A percentile compares a stretch with the other conserved stretches of the same genome.
Evolutionary conservation across 2,888 invertebrate genomes (phyloP).

Genomic region (Cetonia aurata): DNA sequence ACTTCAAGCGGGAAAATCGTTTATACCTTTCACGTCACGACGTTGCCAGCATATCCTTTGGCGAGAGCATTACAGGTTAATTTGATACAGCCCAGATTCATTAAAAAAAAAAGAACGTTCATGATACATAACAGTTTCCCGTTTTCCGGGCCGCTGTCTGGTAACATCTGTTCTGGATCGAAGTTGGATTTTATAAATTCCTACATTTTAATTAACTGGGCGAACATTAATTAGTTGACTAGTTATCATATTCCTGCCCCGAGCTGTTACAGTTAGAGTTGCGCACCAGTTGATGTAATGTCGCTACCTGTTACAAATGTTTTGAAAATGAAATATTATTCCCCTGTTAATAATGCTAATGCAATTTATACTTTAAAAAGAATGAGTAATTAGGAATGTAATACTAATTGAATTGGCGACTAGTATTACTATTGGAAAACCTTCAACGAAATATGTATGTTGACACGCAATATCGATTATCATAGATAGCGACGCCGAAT

Average conservation of each 20-base stretch:
- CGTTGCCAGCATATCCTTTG: too few species aligned
- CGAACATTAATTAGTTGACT: slow-evolving; percentile 26
- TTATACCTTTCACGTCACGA: background rate
- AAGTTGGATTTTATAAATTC: slow-evolving; percentile 32
- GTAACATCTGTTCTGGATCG: slow-evolving; percentile 36
- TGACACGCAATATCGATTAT: too few species aligned
- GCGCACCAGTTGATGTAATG: too few species aligned
- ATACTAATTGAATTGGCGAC: too few species aligned
- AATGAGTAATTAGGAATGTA: too few species aligned
- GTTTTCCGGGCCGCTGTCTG: slow-evolving; percentile 6
- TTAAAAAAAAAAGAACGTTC: slow-evolving; percentile 10
- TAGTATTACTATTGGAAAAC: too few species aligned
- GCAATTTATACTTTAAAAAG: too few species aligned
- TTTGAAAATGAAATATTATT: too few species aligned
- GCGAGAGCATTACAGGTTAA: background rate
- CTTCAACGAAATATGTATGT: too few species aligned
- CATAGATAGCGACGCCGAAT: too few species aligned
- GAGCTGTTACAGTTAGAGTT: background rate
- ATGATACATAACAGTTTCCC: slow-evolving; percentile 13
- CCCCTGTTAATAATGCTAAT: too few species aligned
- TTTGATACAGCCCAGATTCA: slow-evolving; percentile 3
- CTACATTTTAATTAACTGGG: slow-evolving; percentile 30
- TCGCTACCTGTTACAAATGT: too few species aligned
- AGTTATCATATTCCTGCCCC: background rate
- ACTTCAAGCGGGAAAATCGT: background rate